Base-by-base conservation (phyloP, 1,140 invertebrate genomes). In the Nephotettix cincticeps region DNA sequence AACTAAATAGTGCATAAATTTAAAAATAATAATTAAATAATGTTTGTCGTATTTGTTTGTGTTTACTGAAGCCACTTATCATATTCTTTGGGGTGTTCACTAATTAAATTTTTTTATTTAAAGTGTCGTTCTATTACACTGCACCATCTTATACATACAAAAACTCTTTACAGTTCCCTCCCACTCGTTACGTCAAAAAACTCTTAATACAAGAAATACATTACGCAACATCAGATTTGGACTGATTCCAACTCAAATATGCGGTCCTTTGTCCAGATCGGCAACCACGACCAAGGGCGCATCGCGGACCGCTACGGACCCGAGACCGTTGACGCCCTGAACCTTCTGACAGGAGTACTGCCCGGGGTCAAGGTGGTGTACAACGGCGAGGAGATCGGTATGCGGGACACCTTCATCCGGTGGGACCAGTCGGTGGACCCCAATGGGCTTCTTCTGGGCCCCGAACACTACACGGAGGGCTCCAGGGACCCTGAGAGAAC, bases 341-440 rank as follows among this genome's bases (percentile, higher is more conserved):
- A 91, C 74, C 92, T 93, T 85, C 76, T 96, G 40, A 82, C 87
- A 3, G 79, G 92, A 71, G 81, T 93, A 3, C 79, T 95, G 19
- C 91, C 92, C 14, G 94, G 94, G 9, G 87, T 85, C 9, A 83
- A 87, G 0, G 85, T 93, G 0, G 88, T 87, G 65, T 94, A 94
- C 77, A 89, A 93, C 80, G 93, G 90, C 1, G 90, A 92, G 77
- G 91, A 93, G 76, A 86, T 92, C 67, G 92, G 88, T 0, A 92
- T 94, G 89, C 80, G 84, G 2, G 86, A 93, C 82, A 83, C 84
- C 0, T 80, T 76, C 63, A 80, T 90, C 0, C 82, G 80, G 61
- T 87, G 83, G 81, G 82, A 84, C 69, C 82, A 86, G 73, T 84
- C 84, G 0, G 70, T 83, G 0, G 85, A 86, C 74, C 85, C 86